These are phyloP conservation scores for Aldabrachelys gigantea DNA, from an alignment of 2,113 vertebrate genomes.

Conservation along the genomic window DNA sequence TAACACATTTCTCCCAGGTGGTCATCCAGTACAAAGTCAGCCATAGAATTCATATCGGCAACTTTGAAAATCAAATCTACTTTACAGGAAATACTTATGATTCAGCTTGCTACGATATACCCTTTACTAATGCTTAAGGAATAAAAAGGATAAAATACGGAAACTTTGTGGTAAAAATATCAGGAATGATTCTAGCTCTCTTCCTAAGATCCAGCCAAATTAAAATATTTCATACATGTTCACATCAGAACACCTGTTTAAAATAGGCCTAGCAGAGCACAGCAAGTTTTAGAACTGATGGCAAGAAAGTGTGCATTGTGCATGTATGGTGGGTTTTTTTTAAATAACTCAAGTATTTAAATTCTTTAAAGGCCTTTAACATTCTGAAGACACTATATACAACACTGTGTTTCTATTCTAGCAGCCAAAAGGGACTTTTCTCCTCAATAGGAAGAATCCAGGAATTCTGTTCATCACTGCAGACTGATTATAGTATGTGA, in stretches of 20 bases:
- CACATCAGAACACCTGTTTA: background rate
- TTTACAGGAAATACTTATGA: slow-evolving; percentile 66
- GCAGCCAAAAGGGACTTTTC: background rate
- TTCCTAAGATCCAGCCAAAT: background rate
- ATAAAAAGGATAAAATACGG: background rate
- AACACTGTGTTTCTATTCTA: background rate
- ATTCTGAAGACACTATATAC: background rate
- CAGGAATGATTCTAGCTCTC: background rate
- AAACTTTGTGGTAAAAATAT: background rate
- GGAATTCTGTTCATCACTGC: background rate
- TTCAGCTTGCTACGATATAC: slow-evolving; percentile 42
- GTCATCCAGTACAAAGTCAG: slow-evolving; percentile 18
- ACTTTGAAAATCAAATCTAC: slow-evolving; percentile 62
- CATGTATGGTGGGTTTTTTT: background rate
- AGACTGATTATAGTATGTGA: background rate
- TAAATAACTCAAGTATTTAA: background rate
- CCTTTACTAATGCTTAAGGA: slow-evolving; percentile 29
- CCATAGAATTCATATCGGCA: slow-evolving; percentile 66
- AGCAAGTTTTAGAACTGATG: background rate
- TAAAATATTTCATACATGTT: background rate
- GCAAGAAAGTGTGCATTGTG: background rate
- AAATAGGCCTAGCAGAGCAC: background rate
- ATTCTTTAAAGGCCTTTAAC: background rate
- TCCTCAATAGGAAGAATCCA: background rate
- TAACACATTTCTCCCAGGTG: slow-evolving; percentile 70